Evolutionary conservation across 2,888 invertebrate genomes (phyloP), one percentile per base, ranked within the genome.

Genomic region (Caenorhabditis imperialis): DNA sequence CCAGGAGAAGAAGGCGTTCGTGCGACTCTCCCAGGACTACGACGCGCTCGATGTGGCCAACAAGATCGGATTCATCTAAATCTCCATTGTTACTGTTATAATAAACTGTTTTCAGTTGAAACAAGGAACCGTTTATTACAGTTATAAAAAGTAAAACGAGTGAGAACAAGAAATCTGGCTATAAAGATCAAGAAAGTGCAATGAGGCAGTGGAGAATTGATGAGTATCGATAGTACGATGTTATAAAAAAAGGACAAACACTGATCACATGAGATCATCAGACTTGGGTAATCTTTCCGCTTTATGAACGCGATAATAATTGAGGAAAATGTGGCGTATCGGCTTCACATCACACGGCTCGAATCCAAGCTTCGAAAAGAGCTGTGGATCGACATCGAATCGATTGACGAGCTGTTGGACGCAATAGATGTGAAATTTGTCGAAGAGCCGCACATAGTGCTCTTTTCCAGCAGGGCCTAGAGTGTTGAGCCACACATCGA

Each of bases 1-100:
- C 90, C 97, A 97, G 57, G 94, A 95, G 90, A 99, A 99, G 93
- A 99, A 99, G 91, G 99, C 99, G 48, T 99, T 98, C 89, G 98
- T 99, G 71, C 92, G 96, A 89, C 92, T 99, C 89, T 94, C 96
- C 58, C 92, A 96, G 83, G 98, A 99, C 90, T 96, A 96, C 89
- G 99, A 99, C 91, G 99, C 99, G 76, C 92, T 99, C 88, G 99
- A 99, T 91, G 96, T 99, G 88, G 99, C 99, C 88, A 99, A 99
- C 92, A 99, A 91, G 71, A 87, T 87, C 61, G 87, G 87, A 42
- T 85, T 87, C 77, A 88, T 87, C 81, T 87, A 84, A 85, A 81
- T 38, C 50, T 33, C 50, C 54, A 54, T 67, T 62, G 53, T 72
- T 76, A 40, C 33, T 35, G 50, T 67, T 67, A 54, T 44, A 38